These are phyloP conservation scores for Oncorhynchus masou DNA, from an alignment of 2,113 vertebrate genomes.

Conservation along the genomic window DNA sequence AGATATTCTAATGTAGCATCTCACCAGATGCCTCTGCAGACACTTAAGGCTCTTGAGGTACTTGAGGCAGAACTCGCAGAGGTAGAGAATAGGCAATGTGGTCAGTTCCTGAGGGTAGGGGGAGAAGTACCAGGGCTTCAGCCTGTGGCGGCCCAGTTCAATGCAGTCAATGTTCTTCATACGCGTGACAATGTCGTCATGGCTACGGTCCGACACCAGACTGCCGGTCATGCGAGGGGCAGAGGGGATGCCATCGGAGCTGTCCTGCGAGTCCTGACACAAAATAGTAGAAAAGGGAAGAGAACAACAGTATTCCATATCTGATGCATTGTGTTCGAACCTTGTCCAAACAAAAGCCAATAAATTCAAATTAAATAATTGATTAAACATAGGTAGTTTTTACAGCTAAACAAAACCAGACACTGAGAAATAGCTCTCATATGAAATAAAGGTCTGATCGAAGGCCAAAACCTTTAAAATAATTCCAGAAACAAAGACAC, in stretches of 20 bases:
- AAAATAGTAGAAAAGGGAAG: background rate
- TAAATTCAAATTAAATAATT: background rate
- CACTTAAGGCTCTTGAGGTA: conserved; percentile 94
- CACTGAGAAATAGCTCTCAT: background rate
- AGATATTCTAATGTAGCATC: conserved; percentile 23
- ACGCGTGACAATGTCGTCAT: conserved; percentile 92
- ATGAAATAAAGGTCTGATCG: background rate
- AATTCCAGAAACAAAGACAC: conserved; percentile 19
- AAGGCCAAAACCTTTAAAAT: background rate
- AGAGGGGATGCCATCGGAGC: conserved; percentile 86
- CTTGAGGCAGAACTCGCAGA: conserved; percentile 97
- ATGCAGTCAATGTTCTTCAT: conserved; percentile 98
- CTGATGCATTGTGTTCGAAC: background rate
- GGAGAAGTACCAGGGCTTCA: conserved; percentile 96
- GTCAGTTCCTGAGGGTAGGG: conserved; percentile 94
- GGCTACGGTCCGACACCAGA: conserved; percentile 90
- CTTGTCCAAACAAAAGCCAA: background rate
- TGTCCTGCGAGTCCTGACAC: conserved; percentile 90
- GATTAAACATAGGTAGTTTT: conserved; percentile 7
- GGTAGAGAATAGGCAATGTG: conserved; percentile 87
- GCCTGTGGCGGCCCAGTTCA: conserved; percentile 87
- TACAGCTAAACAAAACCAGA: background rate
- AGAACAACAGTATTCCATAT: background rate
- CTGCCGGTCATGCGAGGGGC: conserved; percentile 93
- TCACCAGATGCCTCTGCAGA: conserved; percentile 92